phyloP scores from a whole-genome alignment of 35 echinoderm and acorn worm species.

The Amphiura filiformis region DNA sequence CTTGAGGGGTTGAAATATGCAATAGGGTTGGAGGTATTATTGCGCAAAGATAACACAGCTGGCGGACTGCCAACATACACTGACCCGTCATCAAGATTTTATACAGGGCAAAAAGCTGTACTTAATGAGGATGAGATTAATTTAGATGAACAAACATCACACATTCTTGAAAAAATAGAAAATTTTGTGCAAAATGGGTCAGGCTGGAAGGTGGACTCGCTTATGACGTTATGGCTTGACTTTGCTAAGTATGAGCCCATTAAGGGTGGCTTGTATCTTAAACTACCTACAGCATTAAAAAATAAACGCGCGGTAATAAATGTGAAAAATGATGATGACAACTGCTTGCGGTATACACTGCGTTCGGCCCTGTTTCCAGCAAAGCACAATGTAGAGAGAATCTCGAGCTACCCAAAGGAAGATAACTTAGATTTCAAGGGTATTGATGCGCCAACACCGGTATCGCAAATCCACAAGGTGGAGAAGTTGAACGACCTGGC shows the following conservation, averaged over 20 bases:
- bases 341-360: constrained; percentile 28
- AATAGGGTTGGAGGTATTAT: neutral
- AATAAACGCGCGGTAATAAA: constrained; percentile 15
- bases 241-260: constrained; percentile 29
- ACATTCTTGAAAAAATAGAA: neutral
- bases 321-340: constrained; percentile 33
- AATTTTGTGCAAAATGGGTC: neutral
- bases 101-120: constrained; percentile 6
- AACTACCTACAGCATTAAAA: neutral
- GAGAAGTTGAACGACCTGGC: constrained; percentile 26
- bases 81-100: neutral
- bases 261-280: constrained; percentile 17
- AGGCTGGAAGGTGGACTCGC: constrained; percentile 8
- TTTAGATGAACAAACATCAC: neutral
- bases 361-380: constrained; percentile 16
- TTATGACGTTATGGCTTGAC: constrained; percentile 15
- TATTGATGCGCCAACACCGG: constrained; percentile 22
- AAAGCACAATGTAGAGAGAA: neutral
- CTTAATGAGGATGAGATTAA: neutral
- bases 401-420: constrained; percentile 14
- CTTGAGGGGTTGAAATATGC: neutral
- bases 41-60: neutral
- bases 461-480: constrained; percentile 20
- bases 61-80: neutral
- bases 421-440: constrained; percentile 10